Percentiles rank a stretch among this genome's conserved stretches.
These are phyloP conservation scores for Mormoops blainvillei DNA, from an alignment of 2,113 vertebrate species.

Conservation along the genomic window DNA sequence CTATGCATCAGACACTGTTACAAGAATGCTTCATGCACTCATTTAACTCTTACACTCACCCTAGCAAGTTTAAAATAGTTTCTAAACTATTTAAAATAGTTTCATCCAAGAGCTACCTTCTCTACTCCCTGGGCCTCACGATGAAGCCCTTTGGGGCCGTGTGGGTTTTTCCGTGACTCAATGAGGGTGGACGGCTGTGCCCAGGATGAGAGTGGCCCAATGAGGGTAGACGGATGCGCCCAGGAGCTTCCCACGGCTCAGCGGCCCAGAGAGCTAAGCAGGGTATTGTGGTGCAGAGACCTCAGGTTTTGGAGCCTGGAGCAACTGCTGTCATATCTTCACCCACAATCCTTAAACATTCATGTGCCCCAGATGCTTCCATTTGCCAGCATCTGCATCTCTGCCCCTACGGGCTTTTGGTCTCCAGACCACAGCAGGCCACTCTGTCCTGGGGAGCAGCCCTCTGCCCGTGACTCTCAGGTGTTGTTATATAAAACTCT, in stretches of 20 bases:
- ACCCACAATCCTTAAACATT: neutral
- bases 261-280: neutral
- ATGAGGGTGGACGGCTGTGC: rapidly evolving
- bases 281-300: neutral
- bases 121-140: neutral
- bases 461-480: neutral
- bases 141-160: neutral
- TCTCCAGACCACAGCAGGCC: neutral
- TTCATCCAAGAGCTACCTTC: neutral
- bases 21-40: neutral
- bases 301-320: neutral
- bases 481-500: neutral
- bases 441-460: neutral
- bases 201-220: neutral
- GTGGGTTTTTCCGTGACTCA: neutral
- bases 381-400: neutral
- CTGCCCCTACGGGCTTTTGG: neutral
- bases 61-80: neutral
- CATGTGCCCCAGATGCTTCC: neutral
- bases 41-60: neutral
- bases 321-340: neutral
- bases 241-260: neutral
- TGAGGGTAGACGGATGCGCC: rapidly evolving
- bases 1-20: neutral
- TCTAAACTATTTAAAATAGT: neutral